Base-by-base conservation (phyloP, 1,140 invertebrate species). In the Samia ricini region DNA sequence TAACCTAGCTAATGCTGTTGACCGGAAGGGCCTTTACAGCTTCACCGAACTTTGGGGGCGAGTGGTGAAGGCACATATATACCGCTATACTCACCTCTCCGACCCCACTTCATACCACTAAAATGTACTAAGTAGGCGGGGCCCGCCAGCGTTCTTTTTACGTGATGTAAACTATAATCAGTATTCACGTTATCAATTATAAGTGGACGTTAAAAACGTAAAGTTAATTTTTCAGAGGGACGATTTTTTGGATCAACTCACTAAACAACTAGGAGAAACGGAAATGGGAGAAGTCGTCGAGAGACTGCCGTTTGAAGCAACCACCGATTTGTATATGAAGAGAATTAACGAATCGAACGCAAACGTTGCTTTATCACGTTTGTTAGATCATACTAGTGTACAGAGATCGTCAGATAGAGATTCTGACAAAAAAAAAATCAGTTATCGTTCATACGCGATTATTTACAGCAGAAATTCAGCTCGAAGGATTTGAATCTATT, bases 401-500 rank as follows among this genome's bases (percentile, higher is more conserved):
- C 50, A 48, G 55, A 21, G 29, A 12, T 49, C 56, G 23, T 3
- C 12, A 4, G 33, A 42, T 15, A 42, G 3, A 4, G 33, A 15
- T 15, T 15, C 33, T n/a, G n/a, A n/a, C n/a, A n/a, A 42, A 12
- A 36, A 54, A 51, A 49, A 5, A 68, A 60, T n/a, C 59, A 71
- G 51, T 60, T 84, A 23, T 69, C 65, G 8, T 67, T 77, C 36
- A 51, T 88, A 48, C 63, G 69, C 60, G 66, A 80, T 54, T 80
- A 77, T 69, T 59, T 85, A 19, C 66, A 59, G 20, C 64, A 77
- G 1, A 78, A 58, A 23, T 85, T 81, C 63, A 71, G 75, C 36
- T 54, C 71, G 19, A 82, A 74, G 63, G 77, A 85, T 60, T 68
- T 87, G 29, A 71, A 85, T 61, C 55, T 78, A 29, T 80, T 87